phyloP scores from a whole-genome alignment of 64 coral and sea anemone genomes.

The Hydrozoanthus tunicans region DNA sequence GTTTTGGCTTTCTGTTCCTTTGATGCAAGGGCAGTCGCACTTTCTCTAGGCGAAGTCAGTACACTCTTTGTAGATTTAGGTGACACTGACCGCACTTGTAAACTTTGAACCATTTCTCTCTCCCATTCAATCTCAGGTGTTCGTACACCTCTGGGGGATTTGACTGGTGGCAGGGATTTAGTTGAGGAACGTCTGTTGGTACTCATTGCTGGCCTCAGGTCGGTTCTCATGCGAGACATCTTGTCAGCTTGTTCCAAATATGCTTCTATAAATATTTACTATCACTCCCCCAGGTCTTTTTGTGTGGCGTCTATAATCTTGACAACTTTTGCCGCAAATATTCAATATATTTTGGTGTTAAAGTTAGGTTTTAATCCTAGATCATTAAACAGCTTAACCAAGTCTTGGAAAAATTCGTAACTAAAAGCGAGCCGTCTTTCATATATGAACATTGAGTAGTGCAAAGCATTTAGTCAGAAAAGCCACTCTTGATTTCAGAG shows the following conservation, averaged over 20 bases:
- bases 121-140: slow-evolving; percentile 45
- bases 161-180: slow-evolving; percentile 37
- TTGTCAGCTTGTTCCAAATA: neutral
- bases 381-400: neutral
- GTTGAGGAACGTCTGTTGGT: slow-evolving; percentile 10
- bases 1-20: slow-evolving; percentile 27
- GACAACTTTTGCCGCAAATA: neutral
- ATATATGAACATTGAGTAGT: neutral
- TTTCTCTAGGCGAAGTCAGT: slow-evolving; percentile 13
- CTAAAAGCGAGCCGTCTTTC: neutral
- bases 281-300: neutral
- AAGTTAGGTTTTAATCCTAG: neutral
- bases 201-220: slow-evolving; percentile 33
- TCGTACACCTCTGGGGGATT: slow-evolving; percentile 9
- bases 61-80: neutral
- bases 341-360: neutral
- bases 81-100: slow-evolving; percentile 45
- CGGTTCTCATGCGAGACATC: slow-evolving; percentile 51
- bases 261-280: neutral
- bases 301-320: slow-evolving; percentile 6
- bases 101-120: slow-evolving; percentile 19
- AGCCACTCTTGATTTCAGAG: neutral
- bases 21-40: too few relatives aligned
- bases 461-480: neutral
- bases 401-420: neutral